These are phyloP conservation scores for Morone chrysops DNA, from an alignment of 2,113 vertebrate genomes.

Conservation along the genomic window DNA sequence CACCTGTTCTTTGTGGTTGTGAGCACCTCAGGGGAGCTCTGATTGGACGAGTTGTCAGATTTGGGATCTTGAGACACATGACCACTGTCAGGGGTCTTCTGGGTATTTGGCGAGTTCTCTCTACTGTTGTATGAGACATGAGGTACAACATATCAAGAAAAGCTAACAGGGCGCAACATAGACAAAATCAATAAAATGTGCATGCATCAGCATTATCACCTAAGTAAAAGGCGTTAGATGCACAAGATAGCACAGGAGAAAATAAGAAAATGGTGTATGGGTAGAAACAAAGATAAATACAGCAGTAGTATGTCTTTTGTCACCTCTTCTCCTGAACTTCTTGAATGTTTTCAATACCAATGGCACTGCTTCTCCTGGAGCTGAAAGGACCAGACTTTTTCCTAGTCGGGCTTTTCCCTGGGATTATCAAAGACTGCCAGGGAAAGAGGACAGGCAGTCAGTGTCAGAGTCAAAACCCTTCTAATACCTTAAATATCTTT, in stretches of 20 bases:
- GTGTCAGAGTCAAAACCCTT: constrained; percentile 14
- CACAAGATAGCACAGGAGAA: not conserved
- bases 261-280: not conserved
- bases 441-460: constrained; percentile 41
- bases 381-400: constrained; percentile 94
- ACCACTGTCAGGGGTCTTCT: constrained; percentile 91
- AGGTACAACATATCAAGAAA: not conserved
- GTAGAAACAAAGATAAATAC: not conserved
- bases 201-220: not conserved
- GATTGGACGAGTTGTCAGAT: constrained; percentile 91
- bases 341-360: constrained; percentile 97
- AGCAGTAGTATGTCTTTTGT: constrained; percentile 30
- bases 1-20: constrained; percentile 93
- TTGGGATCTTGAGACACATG: constrained; percentile 91
- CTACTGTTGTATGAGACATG: constrained; percentile 66
- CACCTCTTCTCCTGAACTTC: constrained; percentile 94
- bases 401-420: constrained; percentile 94
- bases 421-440: constrained; percentile 93
- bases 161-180: not conserved
- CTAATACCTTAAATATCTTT: not conserved
- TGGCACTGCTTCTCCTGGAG: constrained; percentile 94
- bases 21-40: constrained; percentile 95
- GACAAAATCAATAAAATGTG: not conserved
- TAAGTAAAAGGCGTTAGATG: not conserved
- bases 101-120: constrained; percentile 88